These are phyloP conservation scores for Bombus consobrinus DNA, from an alignment of 1,140 invertebrate species.

Conservation along the genomic window DNA sequence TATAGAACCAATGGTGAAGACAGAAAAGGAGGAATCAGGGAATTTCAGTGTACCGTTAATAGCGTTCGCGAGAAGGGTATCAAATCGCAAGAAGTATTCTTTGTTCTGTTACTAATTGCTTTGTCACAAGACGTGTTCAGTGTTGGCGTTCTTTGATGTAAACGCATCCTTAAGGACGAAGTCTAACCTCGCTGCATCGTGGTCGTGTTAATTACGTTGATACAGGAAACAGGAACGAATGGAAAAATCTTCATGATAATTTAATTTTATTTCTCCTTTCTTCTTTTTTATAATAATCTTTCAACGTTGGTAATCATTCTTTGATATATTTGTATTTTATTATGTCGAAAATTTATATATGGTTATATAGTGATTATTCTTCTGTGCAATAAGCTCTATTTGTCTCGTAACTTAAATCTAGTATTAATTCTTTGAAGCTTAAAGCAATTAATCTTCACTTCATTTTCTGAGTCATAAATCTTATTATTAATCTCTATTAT, in stretches of 20 bases:
- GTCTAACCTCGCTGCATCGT: neutral
- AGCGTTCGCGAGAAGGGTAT: neutral
- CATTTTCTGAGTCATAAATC: too few species aligned
- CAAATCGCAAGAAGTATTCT: constrained; percentile 33
- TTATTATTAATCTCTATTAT: too few species aligned
- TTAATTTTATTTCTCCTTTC: neutral
- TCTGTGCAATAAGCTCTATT: too few species aligned
- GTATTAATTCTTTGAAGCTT: too few species aligned
- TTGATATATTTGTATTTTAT: too few species aligned
- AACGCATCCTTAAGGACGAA: neutral
- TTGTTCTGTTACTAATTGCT: constrained; percentile 33
- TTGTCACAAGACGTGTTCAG: constrained; percentile 5
- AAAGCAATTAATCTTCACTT: too few species aligned
- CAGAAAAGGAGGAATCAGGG: neutral
- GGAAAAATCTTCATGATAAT: neutral
- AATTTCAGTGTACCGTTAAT: neutral
- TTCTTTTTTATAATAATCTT: neutral
- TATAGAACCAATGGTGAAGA: neutral
- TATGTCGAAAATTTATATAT: neutral
- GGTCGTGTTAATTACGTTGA: neutral
- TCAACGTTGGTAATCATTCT: neutral
- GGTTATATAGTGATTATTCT: neutral
- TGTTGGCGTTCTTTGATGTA: constrained; percentile 2
- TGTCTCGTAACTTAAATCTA: too few species aligned
- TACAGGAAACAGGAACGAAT: neutral